Evolutionary conservation across 2,888 invertebrate genomes (phyloP), one percentile per base, ranked within the genome.

Genomic region (Orchestes rusci): DNA sequence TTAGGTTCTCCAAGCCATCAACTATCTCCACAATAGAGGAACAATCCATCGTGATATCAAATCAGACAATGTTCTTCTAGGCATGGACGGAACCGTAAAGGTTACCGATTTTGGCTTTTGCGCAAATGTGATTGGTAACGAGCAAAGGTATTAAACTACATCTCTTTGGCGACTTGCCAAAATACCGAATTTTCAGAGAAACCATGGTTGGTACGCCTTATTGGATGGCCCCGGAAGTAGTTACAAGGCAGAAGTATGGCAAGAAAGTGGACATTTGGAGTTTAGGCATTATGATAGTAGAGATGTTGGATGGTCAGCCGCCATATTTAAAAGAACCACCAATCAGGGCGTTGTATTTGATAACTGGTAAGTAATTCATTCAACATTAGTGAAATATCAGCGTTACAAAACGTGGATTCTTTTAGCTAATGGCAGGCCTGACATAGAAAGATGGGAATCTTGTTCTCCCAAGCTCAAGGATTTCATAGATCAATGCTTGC

Each of bases 121-220:
- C 70, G 97, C 96, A 2, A 96, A 96, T 64, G 88, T 97, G 41
- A 82, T 86, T 30, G 91, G 89, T 0, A 94, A 93, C 56, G 89
- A 93, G 60, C 95, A 96, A 65, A 45, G 58, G 43, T 48, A 47
- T 41, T 34, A 16, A 12, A 16, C 17, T 16, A 12, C 8, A 16
- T 29, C n/a, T 34, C 4, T 34, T 34, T 31, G 8, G 8, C 15
- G 31, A 10, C 10, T 12, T 3, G 31, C 8, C 2, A 34, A n/a
- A 16, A n/a, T 13, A 7, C 16, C 19, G 7, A 12, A 31, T 39
- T 39, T 39, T 3, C 18, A 51, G 93, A n/a, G 89, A 90, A 63
- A 95, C 95, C 0, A 91, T 95, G 90, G 94, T 94, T 1, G 94
- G 95, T n/a, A 95, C 95, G 0, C 94, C 94, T 0, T 95, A 93